phyloP scores from a whole-genome alignment of 2,888 invertebrate genomes.

The Shargacucullia verbasci region DNA sequence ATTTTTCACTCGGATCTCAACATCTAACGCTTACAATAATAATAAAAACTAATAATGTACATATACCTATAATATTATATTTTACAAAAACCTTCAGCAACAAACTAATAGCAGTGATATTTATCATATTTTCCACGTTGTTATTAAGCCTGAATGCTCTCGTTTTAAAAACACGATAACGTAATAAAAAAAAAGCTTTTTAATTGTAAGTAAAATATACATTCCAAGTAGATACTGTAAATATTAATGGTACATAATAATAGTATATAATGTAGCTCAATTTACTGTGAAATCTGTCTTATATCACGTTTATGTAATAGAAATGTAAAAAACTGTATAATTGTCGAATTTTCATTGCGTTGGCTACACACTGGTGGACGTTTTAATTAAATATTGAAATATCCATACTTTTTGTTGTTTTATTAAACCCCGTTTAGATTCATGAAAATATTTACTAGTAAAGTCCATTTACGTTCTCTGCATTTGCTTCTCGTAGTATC shows the following conservation, averaged over 20 bases:
- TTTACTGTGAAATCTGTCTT: slow-evolving; percentile 53
- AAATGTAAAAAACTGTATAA: slow-evolving; percentile 62
- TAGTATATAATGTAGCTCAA: slow-evolving; percentile 60
- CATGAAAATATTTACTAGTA: too few relatives aligned
- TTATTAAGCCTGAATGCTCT: background rate
- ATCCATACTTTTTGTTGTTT: slow-evolving; percentile 47
- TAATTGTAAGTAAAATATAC: slow-evolving; percentile 28
- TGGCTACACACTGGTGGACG: slow-evolving; percentile 58
- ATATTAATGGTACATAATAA: slow-evolving; percentile 38
- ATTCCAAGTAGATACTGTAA: slow-evolving; percentile 54
- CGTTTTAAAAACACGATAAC: too few relatives aligned
- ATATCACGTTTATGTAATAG: slow-evolving; percentile 40
- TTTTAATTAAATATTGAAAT: slow-evolving; percentile 73
- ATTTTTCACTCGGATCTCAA: slow-evolving; percentile 39
- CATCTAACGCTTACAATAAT: slow-evolving; percentile 18
- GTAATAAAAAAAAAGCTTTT: too few relatives aligned
- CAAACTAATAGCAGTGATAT: background rate
- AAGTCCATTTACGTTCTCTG: too few relatives aligned
- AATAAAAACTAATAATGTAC: slow-evolving; percentile 6
- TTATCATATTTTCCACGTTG: slow-evolving; percentile 17
- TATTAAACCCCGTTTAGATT: slow-evolving; percentile 19
- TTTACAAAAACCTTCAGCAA: slow-evolving; percentile 2
- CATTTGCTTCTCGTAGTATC: too few relatives aligned
- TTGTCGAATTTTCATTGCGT: slow-evolving; percentile 60
- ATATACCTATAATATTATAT: too few relatives aligned